Evolutionary conservation across 2,113 vertebrate genomes (phyloP).

Genomic region (Bos javanicus): DNA sequence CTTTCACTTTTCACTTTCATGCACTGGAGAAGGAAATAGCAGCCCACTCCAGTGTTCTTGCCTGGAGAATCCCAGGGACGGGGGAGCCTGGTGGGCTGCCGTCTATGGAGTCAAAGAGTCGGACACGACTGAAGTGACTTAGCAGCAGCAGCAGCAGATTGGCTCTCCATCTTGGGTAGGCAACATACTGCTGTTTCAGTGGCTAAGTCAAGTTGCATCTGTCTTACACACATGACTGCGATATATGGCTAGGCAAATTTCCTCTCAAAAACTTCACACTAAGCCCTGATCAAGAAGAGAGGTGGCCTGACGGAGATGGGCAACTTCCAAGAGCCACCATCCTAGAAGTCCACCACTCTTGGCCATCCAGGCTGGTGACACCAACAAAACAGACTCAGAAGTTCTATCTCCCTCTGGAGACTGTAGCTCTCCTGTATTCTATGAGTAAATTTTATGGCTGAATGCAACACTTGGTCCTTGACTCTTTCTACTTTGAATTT

Average conservation of each 20-base stretch:
- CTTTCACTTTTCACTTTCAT: no score
- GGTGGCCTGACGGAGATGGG: not conserved
- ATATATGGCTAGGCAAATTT: not conserved
- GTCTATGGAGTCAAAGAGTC: no score
- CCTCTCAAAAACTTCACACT: not conserved
- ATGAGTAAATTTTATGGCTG: not conserved
- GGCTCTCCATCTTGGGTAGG: not conserved
- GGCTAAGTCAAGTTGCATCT: not conserved
- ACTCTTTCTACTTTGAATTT: constrained; percentile 12
- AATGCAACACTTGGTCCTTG: not conserved
- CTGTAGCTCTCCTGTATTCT: not conserved
- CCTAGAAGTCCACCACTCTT: not conserved
- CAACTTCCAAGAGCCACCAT: not conserved
- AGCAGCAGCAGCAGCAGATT: not conserved
- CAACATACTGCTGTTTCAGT: not conserved
- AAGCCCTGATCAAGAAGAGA: not conserved
- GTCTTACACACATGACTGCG: not conserved
- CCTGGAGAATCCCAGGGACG: no score
- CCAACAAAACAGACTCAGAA: not conserved
- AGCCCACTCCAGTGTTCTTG: no score
- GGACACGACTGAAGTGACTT: no score
- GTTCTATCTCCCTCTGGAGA: not conserved
- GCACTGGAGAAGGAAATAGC: no score
- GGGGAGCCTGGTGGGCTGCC: no score
- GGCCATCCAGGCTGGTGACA: not conserved